A percentile compares a stretch with the other conserved stretches of the same genome.
These are phyloP conservation scores for Sandelia bainsii DNA, from an alignment of 2,797 vertebrate genomes.

Conservation along the genomic window DNA sequence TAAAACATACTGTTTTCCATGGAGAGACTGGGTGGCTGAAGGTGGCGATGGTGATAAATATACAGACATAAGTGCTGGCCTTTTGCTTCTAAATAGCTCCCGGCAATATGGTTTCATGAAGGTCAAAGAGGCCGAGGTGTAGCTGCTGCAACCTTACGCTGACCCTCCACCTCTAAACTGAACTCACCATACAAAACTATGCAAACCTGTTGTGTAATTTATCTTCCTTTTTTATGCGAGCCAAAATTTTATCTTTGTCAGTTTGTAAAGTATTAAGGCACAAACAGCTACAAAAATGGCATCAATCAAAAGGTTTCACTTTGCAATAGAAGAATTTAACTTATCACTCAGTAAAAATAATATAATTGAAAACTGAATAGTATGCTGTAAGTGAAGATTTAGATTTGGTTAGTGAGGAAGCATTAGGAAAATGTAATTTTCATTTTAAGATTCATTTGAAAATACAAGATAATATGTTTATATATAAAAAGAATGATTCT, in stretches of 20 bases:
- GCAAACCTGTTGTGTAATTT: conserved; percentile 74
- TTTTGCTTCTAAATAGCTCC: conserved; percentile 68
- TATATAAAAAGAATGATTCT: no score
- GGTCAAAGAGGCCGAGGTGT: conserved; percentile 71
- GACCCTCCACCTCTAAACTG: conserved; percentile 75
- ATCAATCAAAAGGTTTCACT: not conserved
- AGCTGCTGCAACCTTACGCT: conserved; percentile 53
- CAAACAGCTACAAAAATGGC: not conserved
- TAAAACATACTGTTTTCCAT: conserved; percentile 48
- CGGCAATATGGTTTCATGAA: conserved; percentile 66
- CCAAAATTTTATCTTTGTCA: conserved; percentile 10
- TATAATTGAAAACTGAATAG: no score
- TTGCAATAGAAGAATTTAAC: not conserved
- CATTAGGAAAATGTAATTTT: no score
- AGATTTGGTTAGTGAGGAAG: no score
- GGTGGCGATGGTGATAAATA: conserved; percentile 47
- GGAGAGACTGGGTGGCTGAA: not conserved
- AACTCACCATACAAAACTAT: conserved; percentile 72
- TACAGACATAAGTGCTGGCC: conserved; percentile 59
- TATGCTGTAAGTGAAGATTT: no score
- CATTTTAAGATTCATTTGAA: no score
- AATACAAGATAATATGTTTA: no score
- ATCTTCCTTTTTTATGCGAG: conserved; percentile 78
- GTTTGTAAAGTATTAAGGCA: conserved; percentile 2
- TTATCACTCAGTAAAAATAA: no score